phyloP scores from a whole-genome alignment of 2,888 invertebrate genomes.

The Rhingia rostrata region DNA sequence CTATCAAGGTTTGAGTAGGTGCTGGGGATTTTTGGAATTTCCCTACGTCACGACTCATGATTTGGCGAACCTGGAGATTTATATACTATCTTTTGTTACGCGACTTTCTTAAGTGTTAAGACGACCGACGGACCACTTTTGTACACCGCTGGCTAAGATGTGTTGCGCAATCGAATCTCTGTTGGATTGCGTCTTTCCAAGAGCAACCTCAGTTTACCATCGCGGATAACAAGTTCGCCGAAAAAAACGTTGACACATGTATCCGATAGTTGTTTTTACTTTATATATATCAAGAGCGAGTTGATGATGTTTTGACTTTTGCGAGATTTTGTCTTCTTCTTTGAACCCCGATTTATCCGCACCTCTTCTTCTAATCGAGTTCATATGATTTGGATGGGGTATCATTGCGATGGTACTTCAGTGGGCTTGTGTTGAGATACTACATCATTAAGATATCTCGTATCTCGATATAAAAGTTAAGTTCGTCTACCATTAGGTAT shows the following conservation, averaged over 20 bases:
- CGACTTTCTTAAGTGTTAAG: slow-evolving; percentile 21
- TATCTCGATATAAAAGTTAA: slow-evolving; percentile 80
- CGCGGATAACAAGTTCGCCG: slow-evolving; percentile 37
- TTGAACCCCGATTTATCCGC: slow-evolving; percentile 12
- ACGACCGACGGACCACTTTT: background rate
- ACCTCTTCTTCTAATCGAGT: slow-evolving; percentile 29
- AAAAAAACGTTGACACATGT: slow-evolving; percentile 41
- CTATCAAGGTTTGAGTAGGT: slow-evolving; percentile 8
- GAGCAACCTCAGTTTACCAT: slow-evolving; percentile 33
- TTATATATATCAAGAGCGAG: slow-evolving; percentile 19
- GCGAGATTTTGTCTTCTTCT: slow-evolving; percentile 4
- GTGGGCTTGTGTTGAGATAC: slow-evolving; percentile 48
- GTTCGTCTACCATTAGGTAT: slow-evolving; percentile 79
- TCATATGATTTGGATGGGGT: slow-evolving; percentile 20
- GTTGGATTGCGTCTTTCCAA: slow-evolving; percentile 44
- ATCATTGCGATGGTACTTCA: slow-evolving; percentile 45
- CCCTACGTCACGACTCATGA: slow-evolving; percentile 44
- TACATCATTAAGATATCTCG: slow-evolving; percentile 40
- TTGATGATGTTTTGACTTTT: background rate
- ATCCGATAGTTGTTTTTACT: background rate
- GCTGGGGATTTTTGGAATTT: slow-evolving; percentile 21
- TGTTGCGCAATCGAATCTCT: slow-evolving; percentile 46
- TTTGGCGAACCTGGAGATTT: slow-evolving; percentile 4
- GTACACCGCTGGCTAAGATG: slow-evolving; percentile 4
- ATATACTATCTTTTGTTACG: slow-evolving; percentile 26